Percentiles rank a stretch among this genome's conserved stretches.
phyloP scores from a whole-genome alignment of 2,797 vertebrate species.

The Crotalus adamanteus region DNA sequence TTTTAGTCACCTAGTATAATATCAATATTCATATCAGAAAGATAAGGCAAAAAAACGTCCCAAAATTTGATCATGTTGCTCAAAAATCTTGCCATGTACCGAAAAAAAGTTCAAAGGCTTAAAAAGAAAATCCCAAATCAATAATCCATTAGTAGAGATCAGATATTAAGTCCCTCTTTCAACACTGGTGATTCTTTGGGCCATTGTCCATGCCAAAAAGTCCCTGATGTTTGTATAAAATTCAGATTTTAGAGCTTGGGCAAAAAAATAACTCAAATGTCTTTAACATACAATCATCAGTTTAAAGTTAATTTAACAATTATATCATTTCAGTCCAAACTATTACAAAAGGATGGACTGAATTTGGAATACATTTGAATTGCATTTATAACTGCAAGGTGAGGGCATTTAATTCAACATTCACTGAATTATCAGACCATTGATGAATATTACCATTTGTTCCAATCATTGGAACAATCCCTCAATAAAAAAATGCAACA shows the following conservation, averaged over 20 bases:
- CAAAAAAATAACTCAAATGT: background rate
- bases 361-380: background rate
- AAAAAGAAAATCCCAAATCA: background rate
- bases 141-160: background rate
- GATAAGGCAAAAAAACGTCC: background rate
- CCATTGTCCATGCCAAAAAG: background rate
- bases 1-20: background rate
- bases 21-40: background rate
- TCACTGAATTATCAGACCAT: background rate
- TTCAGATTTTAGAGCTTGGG: background rate
- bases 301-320: background rate
- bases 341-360: background rate
- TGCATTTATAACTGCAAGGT: background rate
- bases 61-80: background rate
- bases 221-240: background rate
- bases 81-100: background rate
- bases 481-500: background rate
- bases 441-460: background rate
- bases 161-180: background rate
- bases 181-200: background rate
- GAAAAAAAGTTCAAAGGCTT: background rate
- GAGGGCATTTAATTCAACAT: background rate
- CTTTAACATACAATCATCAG: background rate
- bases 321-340: background rate
- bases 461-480: background rate